Conservation (phyloP, 2,113 vertebrate species). For the Nycticebus coucang region DNA sequence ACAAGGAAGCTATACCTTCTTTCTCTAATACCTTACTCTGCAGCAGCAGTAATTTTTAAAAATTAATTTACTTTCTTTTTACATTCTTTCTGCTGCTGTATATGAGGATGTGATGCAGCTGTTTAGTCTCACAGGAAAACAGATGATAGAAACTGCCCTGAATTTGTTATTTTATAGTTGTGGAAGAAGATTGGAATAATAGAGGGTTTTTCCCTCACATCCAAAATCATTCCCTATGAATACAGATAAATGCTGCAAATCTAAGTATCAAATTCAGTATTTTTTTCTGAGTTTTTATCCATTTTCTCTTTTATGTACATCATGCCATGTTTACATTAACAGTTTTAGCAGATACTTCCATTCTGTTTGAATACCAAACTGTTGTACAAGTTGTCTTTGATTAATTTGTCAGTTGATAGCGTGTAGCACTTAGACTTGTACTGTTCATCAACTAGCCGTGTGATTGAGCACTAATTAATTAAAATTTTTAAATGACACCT, state of each 20-base stretch:
- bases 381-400: not conserved
- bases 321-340: not conserved
- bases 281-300: not conserved
- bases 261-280: constrained; percentile 13
- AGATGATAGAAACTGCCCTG: not conserved
- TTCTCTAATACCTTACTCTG: not conserved
- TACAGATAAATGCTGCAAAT: not conserved
- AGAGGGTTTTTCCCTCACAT: not conserved
- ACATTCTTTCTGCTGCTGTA: not conserved
- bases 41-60: not conserved
- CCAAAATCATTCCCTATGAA: not conserved
- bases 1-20: not conserved
- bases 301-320: not conserved
- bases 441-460: not conserved
- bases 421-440: not conserved
- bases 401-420: not conserved
- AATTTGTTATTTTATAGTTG: constrained; percentile 2
- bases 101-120: not conserved
- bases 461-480: not conserved
- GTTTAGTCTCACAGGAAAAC: not conserved
- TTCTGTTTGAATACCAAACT: not conserved
- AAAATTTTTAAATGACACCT: not conserved
- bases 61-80: constrained; percentile 31
- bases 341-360: not conserved
- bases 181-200: not conserved